Base-by-base conservation (phyloP, 1,140 invertebrate genomes). In the Mamestra configurata region DNA sequence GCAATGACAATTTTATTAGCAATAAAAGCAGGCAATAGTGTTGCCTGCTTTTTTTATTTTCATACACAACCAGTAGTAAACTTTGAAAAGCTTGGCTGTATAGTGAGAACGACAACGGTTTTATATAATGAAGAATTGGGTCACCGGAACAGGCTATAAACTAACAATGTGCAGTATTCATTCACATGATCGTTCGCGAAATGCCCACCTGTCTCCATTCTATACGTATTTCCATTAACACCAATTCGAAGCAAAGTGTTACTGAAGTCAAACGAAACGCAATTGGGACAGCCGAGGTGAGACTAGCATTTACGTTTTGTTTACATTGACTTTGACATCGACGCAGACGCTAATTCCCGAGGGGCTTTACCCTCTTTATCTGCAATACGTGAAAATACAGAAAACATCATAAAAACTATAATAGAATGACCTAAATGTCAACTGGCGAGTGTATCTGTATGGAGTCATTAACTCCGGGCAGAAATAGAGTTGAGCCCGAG, bases 371-470 rank as follows among this genome's bases (percentile, higher is more conserved):
- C 71, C 71, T 73, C 71, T 37, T 20, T 24, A 37, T 20, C 31
- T 40, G 4, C 13, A 13, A 37, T 73, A 40, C 6, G 31, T 22
- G 37, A 57, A 35, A 71, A 71, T 46, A 37, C 8, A 71, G 68
- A 73, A 73, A 73, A 55, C 70, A 73, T 37, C 53, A 73, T 73
- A 40, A 73, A 57, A 73, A 15, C 72, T 20, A 75, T 75, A 83
- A 86, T 85, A 87, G 85, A 83, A 79, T 88, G 89, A 91, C 90
- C 90, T 87, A 91, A 89, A 91, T 91, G 88, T 90, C 89, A 88
- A 90, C 77, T 84, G 83, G 78, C 79, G 81, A 83, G 73, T 87
- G 81, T 83, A 84, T 87, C 82, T 72, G 85, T 81, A 79, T 86
- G 85, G 84, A 90, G 88, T 91, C 90, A 91, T 90, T 91, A 91